Percentiles rank a stretch among this genome's conserved stretches.
phyloP scores from a whole-genome alignment of 2,797 vertebrate species.

The Myotis findleyi region DNA sequence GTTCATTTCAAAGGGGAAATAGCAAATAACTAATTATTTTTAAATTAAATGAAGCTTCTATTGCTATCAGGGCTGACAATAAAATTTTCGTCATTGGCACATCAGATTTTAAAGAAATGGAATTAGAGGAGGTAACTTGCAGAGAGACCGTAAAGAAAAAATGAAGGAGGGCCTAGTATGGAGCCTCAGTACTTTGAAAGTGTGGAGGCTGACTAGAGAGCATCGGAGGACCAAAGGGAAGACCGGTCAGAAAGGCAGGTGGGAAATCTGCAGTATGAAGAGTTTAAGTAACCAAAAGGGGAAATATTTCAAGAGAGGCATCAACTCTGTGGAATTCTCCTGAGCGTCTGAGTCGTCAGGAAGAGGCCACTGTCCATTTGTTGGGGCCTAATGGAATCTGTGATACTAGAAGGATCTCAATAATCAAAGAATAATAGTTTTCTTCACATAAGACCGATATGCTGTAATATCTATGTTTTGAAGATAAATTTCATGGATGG shows the following conservation, averaged over 20 bases:
- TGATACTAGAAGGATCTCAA: neutral
- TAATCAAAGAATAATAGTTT: neutral
- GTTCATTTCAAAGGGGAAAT: neutral
- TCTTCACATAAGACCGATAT: neutral
- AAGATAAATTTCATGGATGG: neutral
- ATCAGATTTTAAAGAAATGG: neutral
- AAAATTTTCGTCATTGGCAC: neutral
- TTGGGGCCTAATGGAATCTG: neutral
- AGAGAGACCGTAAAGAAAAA: neutral
- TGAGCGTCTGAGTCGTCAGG: neutral
- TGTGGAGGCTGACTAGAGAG: neutral
- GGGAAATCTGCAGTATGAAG: neutral
- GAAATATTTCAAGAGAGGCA: neutral
- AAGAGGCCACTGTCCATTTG: neutral
- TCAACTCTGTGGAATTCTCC: neutral
- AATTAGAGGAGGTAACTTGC: neutral
- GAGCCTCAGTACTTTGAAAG: neutral
- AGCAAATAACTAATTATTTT: neutral
- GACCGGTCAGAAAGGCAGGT: neutral
- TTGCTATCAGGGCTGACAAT: neutral
- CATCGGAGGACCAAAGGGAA: neutral
- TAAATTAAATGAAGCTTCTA: neutral
- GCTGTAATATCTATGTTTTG: neutral
- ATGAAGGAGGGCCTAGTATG: neutral
- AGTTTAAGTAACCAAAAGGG: neutral